These are phyloP conservation scores for Cheilosia scutellata DNA, from an alignment of 2,888 invertebrate genomes.

Conservation along the genomic window DNA sequence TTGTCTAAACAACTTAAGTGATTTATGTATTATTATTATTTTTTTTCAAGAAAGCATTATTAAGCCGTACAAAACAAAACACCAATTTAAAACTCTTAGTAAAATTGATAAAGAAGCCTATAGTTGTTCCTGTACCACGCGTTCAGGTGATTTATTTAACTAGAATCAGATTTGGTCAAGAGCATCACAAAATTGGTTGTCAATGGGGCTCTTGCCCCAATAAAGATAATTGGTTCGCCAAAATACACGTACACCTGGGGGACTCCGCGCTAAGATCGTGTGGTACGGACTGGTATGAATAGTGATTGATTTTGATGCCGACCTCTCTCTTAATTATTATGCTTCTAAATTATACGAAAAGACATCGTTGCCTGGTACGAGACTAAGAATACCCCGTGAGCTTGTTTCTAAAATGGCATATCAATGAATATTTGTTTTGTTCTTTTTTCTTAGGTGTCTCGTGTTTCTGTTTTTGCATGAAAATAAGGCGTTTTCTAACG, in stretches of 20 bases:
- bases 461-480: conserved; percentile 59
- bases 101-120: no score
- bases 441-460: conserved; percentile 43
- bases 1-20: no score
- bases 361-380: conserved; percentile 76
- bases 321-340: conserved; percentile 70
- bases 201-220: conserved; percentile 60
- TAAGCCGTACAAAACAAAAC: no score
- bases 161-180: conserved; percentile 26
- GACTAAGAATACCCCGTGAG: conserved; percentile 26
- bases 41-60: no score
- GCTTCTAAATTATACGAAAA: conserved; percentile 71
- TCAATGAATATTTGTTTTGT: conserved; percentile 60
- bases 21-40: no score
- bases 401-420: conserved; percentile 53
- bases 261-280: conserved; percentile 26
- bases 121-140: not conserved
- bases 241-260: conserved; percentile 36
- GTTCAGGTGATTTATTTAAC: conserved; percentile 28
- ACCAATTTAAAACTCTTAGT: no score
- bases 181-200: conserved; percentile 30
- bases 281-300: conserved; percentile 68
- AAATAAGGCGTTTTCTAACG: conserved; percentile 52
- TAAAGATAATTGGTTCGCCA: conserved; percentile 58
- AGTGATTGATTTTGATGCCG: conserved; percentile 65